Evolutionary conservation across 1,140 invertebrate genomes (phyloP), one percentile per base, ranked within the genome.

Genomic region (Thereuonema tuberculata): DNA sequence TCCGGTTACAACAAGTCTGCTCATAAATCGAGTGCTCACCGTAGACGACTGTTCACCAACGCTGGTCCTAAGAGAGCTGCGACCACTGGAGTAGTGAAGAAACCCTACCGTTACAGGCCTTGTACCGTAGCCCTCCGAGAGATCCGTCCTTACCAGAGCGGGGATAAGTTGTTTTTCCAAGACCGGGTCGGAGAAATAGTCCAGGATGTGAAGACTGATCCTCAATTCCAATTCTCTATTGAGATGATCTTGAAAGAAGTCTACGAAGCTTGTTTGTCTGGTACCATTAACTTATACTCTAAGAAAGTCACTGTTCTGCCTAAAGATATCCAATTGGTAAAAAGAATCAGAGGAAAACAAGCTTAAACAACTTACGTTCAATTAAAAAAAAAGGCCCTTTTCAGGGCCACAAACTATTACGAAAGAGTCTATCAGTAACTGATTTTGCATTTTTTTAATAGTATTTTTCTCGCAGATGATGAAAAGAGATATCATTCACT

Each of bases 1-100:
- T 86, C 86, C 63, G 83, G 86, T 82, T 89, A 86, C 2, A 89
- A 89, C 78, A 86, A 89, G 67, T 89, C 86, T 24, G 86, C 85
- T 20, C 82, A 86, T 77, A 85, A 86, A 70, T 84, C 84, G 69
- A 88, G 89, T 75, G 86, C 86, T 65, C 88, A 87, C 27, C 79
- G 88, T 48, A 92, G 91, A 72, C 88, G 91, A 67, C 73, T 92
- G 68, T 87, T 86, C 1, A 90, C 87, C 46, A 37, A 37, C 5
- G 31, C 31, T 17, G 81, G 81, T 2, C 75, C 83, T 67, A 87
- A 86, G 71, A 84, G 84, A 64, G 88, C 87, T n/a, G 86, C 88
- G 46, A 84, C 86, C 0, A 89, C 86, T 31, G 86, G 86, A 61
- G 86, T 86, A 60, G 85, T 90, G 0, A 89, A 89, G 72, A 89